A percentile compares a stretch with the other conserved stretches of the same genome.
phyloP scores from a whole-genome alignment of 2,888 invertebrate species.

The Coenonympha glycerion region DNA sequence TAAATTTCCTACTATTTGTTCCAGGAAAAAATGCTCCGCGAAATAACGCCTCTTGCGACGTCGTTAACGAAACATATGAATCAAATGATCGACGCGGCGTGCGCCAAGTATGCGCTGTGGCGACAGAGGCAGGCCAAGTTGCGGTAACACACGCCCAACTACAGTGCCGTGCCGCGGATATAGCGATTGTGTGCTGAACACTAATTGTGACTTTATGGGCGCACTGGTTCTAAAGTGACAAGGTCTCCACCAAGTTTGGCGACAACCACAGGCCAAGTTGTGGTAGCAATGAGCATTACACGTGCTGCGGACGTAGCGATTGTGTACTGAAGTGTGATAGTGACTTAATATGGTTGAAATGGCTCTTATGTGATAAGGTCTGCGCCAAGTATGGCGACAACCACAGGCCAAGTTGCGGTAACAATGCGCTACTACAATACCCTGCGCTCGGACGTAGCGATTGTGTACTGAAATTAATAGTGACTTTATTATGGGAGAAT shows the following conservation, averaged over 20 bases:
- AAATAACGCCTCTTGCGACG: conserved; percentile 86
- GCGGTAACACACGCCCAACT: conserved; percentile 46
- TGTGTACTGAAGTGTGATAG: not conserved
- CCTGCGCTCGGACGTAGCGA: too few relatives aligned
- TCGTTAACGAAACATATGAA: conserved; percentile 90
- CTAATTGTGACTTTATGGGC: not conserved
- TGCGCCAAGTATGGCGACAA: not conserved
- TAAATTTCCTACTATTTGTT: not conserved
- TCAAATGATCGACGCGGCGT: conserved; percentile 89
- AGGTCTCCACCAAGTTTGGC: conserved; percentile 89
- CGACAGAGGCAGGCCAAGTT: conserved; percentile 81
- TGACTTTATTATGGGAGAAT: too few relatives aligned
- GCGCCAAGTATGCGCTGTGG: conserved; percentile 90
- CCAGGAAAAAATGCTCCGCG: conserved; percentile 87
- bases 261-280: conserved; percentile 82
- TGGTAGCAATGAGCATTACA: conserved; percentile 48
- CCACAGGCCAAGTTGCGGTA: not conserved
- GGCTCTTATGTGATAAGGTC: not conserved
- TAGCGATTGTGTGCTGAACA: not conserved
- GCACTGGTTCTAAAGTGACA: not conserved
- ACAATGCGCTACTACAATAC: too few relatives aligned
- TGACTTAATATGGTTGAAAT: too few relatives aligned
- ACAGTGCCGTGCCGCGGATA: not conserved
- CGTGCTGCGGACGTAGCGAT: not conserved
- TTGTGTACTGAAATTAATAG: too few relatives aligned